These are phyloP conservation scores for Philopedon plagiatum DNA, from an alignment of 2,888 invertebrate genomes.

Conservation along the genomic window DNA sequence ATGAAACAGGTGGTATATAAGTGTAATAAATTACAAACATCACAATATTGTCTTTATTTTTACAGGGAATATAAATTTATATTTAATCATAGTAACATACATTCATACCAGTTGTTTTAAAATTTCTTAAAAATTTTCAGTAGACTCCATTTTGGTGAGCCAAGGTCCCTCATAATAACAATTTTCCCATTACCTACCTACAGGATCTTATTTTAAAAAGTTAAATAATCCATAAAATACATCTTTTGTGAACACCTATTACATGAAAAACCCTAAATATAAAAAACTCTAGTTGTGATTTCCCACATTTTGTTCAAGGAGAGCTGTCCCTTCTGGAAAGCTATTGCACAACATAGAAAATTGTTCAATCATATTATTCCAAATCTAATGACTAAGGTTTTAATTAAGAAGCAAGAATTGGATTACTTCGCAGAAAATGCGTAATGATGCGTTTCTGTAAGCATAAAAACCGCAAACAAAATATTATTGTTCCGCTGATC, in stretches of 20 bases:
- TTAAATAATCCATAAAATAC: too few species aligned
- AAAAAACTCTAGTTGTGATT: not conserved
- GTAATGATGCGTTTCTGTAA: not conserved
- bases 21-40: too few species aligned
- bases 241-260: not conserved
- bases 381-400: not conserved
- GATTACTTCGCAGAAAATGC: not conserved
- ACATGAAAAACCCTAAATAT: not conserved
- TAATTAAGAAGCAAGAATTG: not conserved
- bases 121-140: too few species aligned
- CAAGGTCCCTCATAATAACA: too few species aligned
- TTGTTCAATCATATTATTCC: not conserved
- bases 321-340: not conserved
- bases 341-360: constrained; percentile 3
- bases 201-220: too few species aligned
- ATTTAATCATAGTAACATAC: too few species aligned
- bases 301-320: not conserved
- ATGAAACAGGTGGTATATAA: too few species aligned
- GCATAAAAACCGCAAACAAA: constrained; percentile 7
- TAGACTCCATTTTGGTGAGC: too few species aligned
- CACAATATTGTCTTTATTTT: too few species aligned
- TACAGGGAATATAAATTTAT: too few species aligned
- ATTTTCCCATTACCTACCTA: too few species aligned
- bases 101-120: too few species aligned
- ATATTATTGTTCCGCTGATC: not conserved